Conservation (phyloP, 2,113 vertebrate genomes). For the Passerina amoena region DNA sequence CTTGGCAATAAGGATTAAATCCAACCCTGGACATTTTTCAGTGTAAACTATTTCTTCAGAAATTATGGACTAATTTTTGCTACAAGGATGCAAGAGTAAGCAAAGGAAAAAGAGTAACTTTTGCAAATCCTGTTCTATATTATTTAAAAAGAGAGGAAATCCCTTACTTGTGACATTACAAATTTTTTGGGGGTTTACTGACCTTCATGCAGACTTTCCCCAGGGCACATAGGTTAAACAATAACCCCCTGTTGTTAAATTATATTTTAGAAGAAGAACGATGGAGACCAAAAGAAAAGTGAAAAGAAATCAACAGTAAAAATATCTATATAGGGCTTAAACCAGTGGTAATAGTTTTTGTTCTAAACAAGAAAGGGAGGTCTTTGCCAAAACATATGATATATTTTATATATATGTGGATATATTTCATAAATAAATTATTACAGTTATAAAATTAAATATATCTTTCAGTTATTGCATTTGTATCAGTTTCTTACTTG, state of each 20-base stretch:
- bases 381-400: slow-evolving; percentile 48
- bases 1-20: background rate
- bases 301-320: background rate
- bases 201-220: background rate
- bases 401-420: slow-evolving; percentile 62
- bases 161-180: background rate
- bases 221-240: background rate
- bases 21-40: background rate
- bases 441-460: slow-evolving; percentile 38
- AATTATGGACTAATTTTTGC: slow-evolving; percentile 6
- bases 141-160: slow-evolving; percentile 57
- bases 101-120: background rate
- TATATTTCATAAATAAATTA: slow-evolving; percentile 71
- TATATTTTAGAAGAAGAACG: background rate
- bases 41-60: background rate
- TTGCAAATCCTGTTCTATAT: slow-evolving; percentile 16
- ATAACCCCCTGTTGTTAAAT: background rate
- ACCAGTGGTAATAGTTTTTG: background rate
- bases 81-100: background rate
- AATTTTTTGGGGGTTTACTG: background rate
- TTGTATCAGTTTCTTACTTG: slow-evolving; percentile 18
- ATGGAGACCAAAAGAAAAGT: background rate
- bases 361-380: slow-evolving; percentile 2
- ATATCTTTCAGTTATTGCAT: slow-evolving; percentile 18
- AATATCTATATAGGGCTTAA: background rate